Conservation (phyloP, 2,888 invertebrate genomes). For the Hemistola chrysoprasaria region DNA sequence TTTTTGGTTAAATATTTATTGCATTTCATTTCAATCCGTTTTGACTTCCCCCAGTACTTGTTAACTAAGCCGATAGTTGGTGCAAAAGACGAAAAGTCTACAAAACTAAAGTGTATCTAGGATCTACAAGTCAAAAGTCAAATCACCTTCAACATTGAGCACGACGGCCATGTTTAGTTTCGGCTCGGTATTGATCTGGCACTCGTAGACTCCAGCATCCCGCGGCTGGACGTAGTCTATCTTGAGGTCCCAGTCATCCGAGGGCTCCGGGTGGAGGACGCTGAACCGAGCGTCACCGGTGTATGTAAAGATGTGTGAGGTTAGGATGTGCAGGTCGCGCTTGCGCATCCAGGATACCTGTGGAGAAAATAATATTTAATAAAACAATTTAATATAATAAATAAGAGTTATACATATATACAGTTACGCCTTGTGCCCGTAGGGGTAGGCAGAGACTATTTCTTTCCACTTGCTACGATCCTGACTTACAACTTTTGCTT, state of each 20-base stretch:
- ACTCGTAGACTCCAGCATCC: constrained; percentile 93
- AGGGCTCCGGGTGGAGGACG: constrained; percentile 90
- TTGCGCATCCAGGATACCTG: constrained; percentile 93
- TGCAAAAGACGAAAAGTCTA: background rate
- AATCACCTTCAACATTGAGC: constrained; percentile 90
- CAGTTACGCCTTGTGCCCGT: no score
- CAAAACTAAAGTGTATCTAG: constrained; percentile 1
- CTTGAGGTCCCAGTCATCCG: constrained; percentile 93
- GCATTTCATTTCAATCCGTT: no score
- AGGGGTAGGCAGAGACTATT: no score
- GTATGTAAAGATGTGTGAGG: constrained; percentile 90
- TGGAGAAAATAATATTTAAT: constrained; percentile 15
- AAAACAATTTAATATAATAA: no score
- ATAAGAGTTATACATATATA: no score
- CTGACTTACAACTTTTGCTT: no score
- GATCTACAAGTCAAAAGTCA: constrained; percentile 10
- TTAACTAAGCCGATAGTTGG: background rate
- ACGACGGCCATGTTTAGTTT: constrained; percentile 93
- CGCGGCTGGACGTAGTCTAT: constrained; percentile 92
- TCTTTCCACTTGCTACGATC: no score
- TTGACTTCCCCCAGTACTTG: no score
- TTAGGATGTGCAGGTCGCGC: constrained; percentile 91
- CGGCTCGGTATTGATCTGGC: constrained; percentile 95
- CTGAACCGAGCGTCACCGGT: constrained; percentile 94
- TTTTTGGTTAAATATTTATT: no score